Percentiles rank a stretch among this genome's conserved stretches.
Evolutionary conservation across 2,113 vertebrate genomes (phyloP).

Genomic region (Heliornis fulica): DNA sequence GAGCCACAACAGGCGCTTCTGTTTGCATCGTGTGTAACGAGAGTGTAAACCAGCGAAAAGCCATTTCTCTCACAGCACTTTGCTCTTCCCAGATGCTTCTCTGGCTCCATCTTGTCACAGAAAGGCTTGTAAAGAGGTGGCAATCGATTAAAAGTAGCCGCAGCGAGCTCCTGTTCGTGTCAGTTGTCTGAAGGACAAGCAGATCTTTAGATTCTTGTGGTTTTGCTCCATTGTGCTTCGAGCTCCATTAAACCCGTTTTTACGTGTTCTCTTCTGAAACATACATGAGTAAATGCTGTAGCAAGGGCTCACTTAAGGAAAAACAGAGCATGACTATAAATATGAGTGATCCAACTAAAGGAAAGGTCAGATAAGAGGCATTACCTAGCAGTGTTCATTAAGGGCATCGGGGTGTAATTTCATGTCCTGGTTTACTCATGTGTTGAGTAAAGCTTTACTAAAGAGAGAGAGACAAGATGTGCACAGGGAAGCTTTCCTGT

Average conservation of each 20-base stretch:
- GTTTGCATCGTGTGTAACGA: neutral
- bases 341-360: neutral
- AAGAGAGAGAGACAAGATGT: neutral
- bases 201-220: neutral
- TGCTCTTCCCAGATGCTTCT: neutral
- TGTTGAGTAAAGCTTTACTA: neutral
- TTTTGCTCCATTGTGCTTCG: neutral
- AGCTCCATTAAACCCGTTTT: constrained; percentile 18
- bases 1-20: neutral
- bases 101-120: neutral
- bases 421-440: neutral
- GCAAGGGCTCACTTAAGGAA: neutral
- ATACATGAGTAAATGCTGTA: neutral
- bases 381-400: neutral
- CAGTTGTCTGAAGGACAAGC: neutral
- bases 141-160: neutral
- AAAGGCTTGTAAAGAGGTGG: neutral
- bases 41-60: neutral
- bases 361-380: neutral
- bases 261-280: neutral
- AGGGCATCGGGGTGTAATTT: neutral
- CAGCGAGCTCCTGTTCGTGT: neutral
- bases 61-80: neutral
- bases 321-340: neutral
- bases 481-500: neutral